Evolutionary conservation across 2,113 vertebrate species (phyloP).

Genomic region (Pitta sordida): DNA sequence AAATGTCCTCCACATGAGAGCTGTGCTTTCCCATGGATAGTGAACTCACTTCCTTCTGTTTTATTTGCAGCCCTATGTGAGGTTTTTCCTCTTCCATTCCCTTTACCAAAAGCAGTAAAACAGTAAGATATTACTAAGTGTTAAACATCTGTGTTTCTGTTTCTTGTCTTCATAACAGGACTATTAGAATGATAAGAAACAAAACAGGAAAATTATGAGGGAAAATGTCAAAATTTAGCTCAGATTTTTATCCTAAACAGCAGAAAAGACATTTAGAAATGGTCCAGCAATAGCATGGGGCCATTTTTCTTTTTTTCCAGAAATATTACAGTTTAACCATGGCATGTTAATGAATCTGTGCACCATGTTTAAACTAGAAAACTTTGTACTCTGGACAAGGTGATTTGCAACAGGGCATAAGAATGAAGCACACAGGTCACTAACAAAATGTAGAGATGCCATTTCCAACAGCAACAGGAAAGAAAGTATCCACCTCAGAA

Average conservation of each 20-base stretch:
- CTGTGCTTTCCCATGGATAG: constrained; percentile 9
- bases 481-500: not conserved
- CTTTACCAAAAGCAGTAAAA: constrained; percentile 41
- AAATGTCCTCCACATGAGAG: not conserved
- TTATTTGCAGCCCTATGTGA: constrained; percentile 39
- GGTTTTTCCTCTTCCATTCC: constrained; percentile 58
- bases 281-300: not conserved
- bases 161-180: constrained; percentile 21
- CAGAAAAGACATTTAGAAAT: not conserved
- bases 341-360: not conserved
- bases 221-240: not conserved
- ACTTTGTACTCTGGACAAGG: not conserved
- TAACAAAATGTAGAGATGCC: not conserved
- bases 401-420: not conserved
- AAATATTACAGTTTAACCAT: not conserved
- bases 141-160: constrained; percentile 39
- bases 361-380: not conserved
- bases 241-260: not conserved
- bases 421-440: not conserved
- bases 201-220: not conserved
- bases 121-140: constrained; percentile 52
- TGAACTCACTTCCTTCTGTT: constrained; percentile 61
- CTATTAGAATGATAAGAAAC: constrained; percentile 19
- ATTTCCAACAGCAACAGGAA: not conserved
- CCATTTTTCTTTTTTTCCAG: not conserved